Evolutionary conservation across 2,888 invertebrate genomes (phyloP), one percentile per base, ranked within the genome.

Genomic region (Lasioglossum calceatum): DNA sequence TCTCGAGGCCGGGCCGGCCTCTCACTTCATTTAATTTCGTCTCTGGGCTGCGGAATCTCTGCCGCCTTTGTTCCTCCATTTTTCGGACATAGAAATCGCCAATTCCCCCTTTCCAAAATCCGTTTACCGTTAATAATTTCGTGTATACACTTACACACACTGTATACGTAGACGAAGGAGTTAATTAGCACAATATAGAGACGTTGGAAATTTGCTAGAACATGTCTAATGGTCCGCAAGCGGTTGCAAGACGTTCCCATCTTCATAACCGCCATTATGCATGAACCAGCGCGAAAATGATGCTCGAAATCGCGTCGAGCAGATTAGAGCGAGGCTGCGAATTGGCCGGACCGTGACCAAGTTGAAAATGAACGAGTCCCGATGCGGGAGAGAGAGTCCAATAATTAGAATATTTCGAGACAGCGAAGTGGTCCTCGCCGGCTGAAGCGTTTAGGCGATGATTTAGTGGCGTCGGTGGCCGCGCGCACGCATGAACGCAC

Each of bases 321-420:
- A 67, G 32, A 67, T 67, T 67, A 36, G 36, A 67, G 36, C 67
- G 36, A 36, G 7, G 16, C 23, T 36, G 36, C 36, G 67, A 67
- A 50, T 8, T 32, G 47, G 73, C 12, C 42, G 44, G 23, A 16
- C 14, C n/a, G 54, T 54, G 54, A 54, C 54, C 27, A 44, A 47
- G 44, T 27, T 44, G 27, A 44, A 47, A 39, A 39, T 39, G 39
- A 39, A 70, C 42, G 70, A 36, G 39, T 70, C 39, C 19, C 36
- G 70, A 67, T 42, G n/a, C 23, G 42, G 23, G 23, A 36, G 70
- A 39, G 70, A 36, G 36, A 14, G 23, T 19, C 72, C 27, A 81
- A 86, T 91, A 91, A 92, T 91, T 90, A 88, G 89, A 91, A 93
- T 90, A 91, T 89, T 92, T 90, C 81, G 86, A 87, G 87, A 71